phyloP scores from a whole-genome alignment of 2,113 vertebrate genomes.

The Hydrochoerus hydrochaeris region DNA sequence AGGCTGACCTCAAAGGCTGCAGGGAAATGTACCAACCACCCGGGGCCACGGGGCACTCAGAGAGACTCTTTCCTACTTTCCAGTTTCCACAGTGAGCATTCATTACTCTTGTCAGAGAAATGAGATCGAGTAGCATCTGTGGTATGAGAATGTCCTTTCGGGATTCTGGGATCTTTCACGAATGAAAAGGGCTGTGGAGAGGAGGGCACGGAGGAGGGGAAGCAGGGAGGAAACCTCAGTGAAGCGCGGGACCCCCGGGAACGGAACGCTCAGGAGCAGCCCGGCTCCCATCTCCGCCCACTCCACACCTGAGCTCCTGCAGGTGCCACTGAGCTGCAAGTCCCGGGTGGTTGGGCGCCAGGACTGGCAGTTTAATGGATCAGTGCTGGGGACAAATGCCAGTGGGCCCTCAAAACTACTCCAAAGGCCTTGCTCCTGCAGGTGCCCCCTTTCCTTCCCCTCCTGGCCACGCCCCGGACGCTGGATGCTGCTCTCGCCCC shows the following conservation, averaged over 20 bases:
- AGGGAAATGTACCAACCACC: background rate
- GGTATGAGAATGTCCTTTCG: background rate
- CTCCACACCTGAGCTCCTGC: no score
- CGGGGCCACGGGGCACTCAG: background rate
- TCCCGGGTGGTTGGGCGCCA: background rate
- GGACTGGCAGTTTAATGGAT: background rate
- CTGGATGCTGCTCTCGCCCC: background rate
- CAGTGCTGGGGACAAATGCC: background rate
- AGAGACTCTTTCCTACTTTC: background rate
- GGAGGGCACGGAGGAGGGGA: background rate
- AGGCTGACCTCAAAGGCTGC: background rate
- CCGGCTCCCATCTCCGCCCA: background rate
- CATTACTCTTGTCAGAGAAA: background rate
- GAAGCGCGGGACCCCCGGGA: background rate
- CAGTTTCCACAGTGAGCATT: constrained; percentile 12
- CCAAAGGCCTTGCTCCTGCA: background rate
- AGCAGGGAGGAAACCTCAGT: background rate
- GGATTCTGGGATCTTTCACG: background rate
- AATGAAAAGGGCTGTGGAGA: background rate
- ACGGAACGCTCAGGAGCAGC: background rate
- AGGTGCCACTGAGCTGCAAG: background rate
- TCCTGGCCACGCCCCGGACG: background rate
- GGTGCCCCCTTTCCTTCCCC: background rate
- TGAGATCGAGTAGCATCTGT: background rate
- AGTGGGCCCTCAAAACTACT: background rate